A percentile compares a stretch with the other conserved stretches of the same genome.
Conservation (phyloP, 2,797 vertebrate genomes). For the Amniataba percoides region DNA sequence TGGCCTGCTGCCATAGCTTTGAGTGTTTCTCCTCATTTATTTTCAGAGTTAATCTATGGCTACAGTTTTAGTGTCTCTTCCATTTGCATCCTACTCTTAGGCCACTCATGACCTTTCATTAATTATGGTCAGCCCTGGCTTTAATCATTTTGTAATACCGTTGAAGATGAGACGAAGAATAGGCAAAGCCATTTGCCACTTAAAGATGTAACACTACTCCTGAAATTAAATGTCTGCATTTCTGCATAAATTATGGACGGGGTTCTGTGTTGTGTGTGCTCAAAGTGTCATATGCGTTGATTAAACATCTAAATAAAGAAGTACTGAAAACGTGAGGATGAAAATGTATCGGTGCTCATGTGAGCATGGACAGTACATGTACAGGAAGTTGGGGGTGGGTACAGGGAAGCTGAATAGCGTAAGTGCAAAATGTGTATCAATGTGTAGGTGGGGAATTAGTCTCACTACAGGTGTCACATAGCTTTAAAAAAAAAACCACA, state of each 20-base stretch:
- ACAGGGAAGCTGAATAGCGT: slow-evolving; percentile 64
- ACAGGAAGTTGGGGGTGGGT: slow-evolving; percentile 45
- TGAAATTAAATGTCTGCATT: slow-evolving; percentile 84
- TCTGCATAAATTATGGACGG: slow-evolving; percentile 80
- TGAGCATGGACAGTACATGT: slow-evolving; percentile 43
- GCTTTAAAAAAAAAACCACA: slow-evolving; percentile 72
- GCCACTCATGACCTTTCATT: slow-evolving; percentile 90
- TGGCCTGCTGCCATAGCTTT: slow-evolving; percentile 84
- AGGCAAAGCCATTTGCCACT: slow-evolving; percentile 79
- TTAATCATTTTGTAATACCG: slow-evolving; percentile 86
- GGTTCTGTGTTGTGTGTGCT: slow-evolving; percentile 62
- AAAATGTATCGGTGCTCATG: slow-evolving; percentile 27
- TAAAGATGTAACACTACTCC: slow-evolving; percentile 73
- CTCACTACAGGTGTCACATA: slow-evolving; percentile 71
- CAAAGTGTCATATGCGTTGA: slow-evolving; percentile 73
- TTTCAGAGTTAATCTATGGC: slow-evolving; percentile 81
- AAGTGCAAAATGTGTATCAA: slow-evolving; percentile 67
- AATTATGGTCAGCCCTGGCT: slow-evolving; percentile 85
- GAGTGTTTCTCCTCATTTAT: slow-evolving; percentile 83
- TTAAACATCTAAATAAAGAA: slow-evolving; percentile 77
- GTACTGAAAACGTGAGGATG: slow-evolving; percentile 46
- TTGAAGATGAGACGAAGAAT: slow-evolving; percentile 82
- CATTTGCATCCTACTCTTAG: slow-evolving; percentile 85
- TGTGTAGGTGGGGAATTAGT: slow-evolving; percentile 82
- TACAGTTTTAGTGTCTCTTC: slow-evolving; percentile 80